Evolutionary conservation across 2,113 vertebrate genomes (phyloP).

Genomic region (Tetraodon nigroviridis): DNA sequence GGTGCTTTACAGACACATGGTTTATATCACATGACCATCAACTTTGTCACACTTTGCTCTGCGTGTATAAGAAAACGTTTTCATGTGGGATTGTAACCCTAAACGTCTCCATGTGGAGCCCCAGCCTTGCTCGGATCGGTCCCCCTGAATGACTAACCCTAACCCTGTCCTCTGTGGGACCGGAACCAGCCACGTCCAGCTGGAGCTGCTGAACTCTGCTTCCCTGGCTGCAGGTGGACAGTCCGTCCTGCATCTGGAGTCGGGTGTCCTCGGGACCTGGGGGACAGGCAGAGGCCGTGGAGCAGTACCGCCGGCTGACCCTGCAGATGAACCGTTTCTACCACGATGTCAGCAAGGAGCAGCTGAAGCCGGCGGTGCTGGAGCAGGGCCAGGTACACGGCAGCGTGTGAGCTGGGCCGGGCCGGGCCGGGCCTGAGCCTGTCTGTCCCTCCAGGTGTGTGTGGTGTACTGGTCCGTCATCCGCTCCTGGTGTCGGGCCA

Average conservation of each 20-base stretch:
- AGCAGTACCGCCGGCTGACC: slow-evolving; percentile 54
- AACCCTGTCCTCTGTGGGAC: neutral
- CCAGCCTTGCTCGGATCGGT: no score
- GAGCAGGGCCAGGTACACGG: slow-evolving; percentile 62
- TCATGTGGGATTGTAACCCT: no score
- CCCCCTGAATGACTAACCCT: neutral
- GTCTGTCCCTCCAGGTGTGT: slow-evolving; percentile 56
- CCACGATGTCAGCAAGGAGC: slow-evolving; percentile 37
- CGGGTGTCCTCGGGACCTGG: slow-evolving; percentile 25
- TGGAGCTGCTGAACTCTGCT: neutral
- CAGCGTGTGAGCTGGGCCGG: neutral
- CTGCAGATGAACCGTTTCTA: slow-evolving; percentile 72
- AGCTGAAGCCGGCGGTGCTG: slow-evolving; percentile 43
- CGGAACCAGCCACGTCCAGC: neutral
- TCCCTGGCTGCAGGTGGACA: slow-evolving; percentile 57
- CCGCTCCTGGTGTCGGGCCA: slow-evolving; percentile 71
- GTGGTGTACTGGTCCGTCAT: slow-evolving; percentile 61
- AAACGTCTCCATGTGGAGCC: no score
- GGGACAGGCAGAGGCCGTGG: neutral
- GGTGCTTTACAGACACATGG: neutral
- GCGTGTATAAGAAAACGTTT: neutral
- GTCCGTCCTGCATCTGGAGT: slow-evolving; percentile 71
- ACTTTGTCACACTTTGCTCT: no score
- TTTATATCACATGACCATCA: neutral
- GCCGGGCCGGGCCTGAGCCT: neutral